Conservation (phyloP, 2,113 vertebrate species). For the Meleagris gallopavo region DNA sequence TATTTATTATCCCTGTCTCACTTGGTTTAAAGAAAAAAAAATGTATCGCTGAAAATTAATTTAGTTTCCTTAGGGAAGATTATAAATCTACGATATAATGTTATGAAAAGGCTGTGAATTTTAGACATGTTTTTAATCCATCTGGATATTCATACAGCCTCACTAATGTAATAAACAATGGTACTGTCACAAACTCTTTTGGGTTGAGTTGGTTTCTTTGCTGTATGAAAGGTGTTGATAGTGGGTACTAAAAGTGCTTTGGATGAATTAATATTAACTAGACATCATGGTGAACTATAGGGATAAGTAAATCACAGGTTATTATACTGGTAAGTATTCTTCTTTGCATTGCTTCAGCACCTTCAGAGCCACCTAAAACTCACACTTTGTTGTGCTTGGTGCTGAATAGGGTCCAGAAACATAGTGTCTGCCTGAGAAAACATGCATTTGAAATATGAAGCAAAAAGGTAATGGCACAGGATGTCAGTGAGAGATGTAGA, state of each 20-base stretch:
- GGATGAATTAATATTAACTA: neutral
- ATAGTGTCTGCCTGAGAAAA: neutral
- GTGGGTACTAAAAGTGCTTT: neutral
- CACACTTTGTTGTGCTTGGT: neutral
- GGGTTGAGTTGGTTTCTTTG: neutral
- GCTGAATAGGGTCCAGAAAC: neutral
- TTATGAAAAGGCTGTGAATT: conserved; percentile 31
- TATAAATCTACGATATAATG: conserved; percentile 35
- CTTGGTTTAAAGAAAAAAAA: conserved; percentile 36
- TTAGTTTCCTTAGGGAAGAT: conserved; percentile 67
- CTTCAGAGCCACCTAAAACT: neutral
- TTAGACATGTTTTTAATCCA: conserved; percentile 25
- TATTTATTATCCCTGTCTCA: conserved; percentile 59
- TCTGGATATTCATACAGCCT: conserved; percentile 24
- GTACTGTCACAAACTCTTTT: neutral
- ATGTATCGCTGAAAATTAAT: conserved; percentile 56
- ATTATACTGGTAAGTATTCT: neutral
- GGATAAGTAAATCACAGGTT: neutral
- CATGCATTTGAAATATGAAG: neutral
- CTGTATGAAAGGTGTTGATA: neutral
- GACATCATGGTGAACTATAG: neutral
- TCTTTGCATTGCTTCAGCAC: neutral
- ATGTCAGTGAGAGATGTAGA: neutral
- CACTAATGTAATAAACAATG: neutral
- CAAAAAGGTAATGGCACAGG: neutral